These are phyloP conservation scores for Formicarius rufipectus DNA, from an alignment of 2,113 vertebrate genomes.

Conservation along the genomic window DNA sequence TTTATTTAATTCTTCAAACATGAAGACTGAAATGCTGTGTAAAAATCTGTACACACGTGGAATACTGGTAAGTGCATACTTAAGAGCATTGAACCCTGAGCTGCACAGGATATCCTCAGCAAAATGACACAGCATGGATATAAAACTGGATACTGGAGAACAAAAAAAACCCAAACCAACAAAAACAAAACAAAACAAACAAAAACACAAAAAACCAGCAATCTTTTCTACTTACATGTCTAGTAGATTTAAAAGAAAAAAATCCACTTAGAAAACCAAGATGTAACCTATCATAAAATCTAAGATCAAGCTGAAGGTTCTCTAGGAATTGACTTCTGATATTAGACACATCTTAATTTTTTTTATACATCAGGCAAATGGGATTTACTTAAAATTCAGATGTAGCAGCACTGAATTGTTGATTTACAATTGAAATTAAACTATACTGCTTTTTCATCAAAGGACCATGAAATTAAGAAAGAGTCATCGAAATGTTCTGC, in stretches of 20 bases:
- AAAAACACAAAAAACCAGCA: too few species aligned
- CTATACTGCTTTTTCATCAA: not conserved
- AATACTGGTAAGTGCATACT: not conserved
- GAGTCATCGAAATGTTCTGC: not conserved
- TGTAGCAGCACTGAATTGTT: not conserved
- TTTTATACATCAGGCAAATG: not conserved
- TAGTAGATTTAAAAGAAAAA: not conserved
- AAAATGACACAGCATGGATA: not conserved
- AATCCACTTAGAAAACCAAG: not conserved
- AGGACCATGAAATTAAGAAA: not conserved
- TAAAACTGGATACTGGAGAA: not conserved
- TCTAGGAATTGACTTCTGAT: not conserved
- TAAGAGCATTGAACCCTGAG: not conserved
- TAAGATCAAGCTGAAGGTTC: not conserved
- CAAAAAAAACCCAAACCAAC: too few species aligned
- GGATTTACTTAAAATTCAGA: not conserved
- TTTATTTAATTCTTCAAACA: not conserved
- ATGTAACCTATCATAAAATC: not conserved
- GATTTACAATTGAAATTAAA: not conserved
- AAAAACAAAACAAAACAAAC: too few species aligned
- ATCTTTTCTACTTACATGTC: not conserved
- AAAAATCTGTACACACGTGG: not conserved
- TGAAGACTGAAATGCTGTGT: not conserved
- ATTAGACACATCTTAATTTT: not conserved
- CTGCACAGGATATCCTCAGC: not conserved